Base-by-base conservation (phyloP, 2,888 invertebrate genomes). In the Chymomyza procnemis region DNA sequence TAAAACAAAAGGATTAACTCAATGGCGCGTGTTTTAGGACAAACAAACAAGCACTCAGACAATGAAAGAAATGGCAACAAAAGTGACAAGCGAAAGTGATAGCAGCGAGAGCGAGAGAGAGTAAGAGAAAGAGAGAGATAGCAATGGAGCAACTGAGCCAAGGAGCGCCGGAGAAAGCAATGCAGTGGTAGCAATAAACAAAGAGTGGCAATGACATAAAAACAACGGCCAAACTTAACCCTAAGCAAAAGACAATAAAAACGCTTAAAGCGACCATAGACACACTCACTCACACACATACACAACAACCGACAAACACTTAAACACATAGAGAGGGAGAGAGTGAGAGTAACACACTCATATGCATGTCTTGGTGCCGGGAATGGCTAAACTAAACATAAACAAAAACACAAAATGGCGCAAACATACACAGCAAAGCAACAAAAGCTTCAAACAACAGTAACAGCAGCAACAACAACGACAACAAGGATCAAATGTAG, bases 391-490 rank as follows among this genome's bases (percentile, higher is more conserved):
- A 88, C 88, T 79, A 80, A 80, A 80, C 85, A 85, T 88, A 88
- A 88, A 85, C 88, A 85, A 85, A 83, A 86, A 88, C 82, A 75
- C 88, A 84, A 85, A 85, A 85, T 87, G 81, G 82, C 78, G 82
- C 85, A 87, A 84, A 80, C 75, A 85, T 67, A 78, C 73, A 55
- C 55, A 26, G 21, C 41, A 56, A 14, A 47, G 50, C 5, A 46
- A 21, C 26, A 59, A 21, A 56, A 63, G 61, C n/a, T n/a, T n/a
- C n/a, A n/a, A n/a, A n/a, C n/a, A n/a, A n/a, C n/a, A n/a, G n/a
- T n/a, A n/a, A n/a, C 66, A 70, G 54, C 46, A n/a, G 18, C 16
- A 47, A 71, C 34, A 66, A 58, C 66, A 61, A 60, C 46, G 65
- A 58, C 66, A 66, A 61, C 22, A 60, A 59, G 48, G n/a, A n/a